Base-by-base conservation (phyloP, 2,797 vertebrate species). In the Pseudomugil tenellus region DNA sequence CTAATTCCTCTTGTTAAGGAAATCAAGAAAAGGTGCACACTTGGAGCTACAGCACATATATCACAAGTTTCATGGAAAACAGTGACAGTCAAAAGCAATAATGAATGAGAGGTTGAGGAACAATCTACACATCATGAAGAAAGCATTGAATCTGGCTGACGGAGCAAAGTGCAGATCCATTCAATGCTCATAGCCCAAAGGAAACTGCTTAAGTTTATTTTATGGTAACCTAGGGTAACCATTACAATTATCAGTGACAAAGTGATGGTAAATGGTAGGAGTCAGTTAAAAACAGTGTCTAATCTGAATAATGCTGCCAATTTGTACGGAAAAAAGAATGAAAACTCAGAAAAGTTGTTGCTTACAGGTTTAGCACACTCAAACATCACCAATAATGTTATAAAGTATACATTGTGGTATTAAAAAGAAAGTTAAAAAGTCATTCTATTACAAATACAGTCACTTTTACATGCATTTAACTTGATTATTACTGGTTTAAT, bases 81-180 rank as follows among this genome's bases (percentile, higher is more conserved):
- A 8, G 4, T 13, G 6, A n/a, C 1, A 2, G 0, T 8, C 39
- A 39, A 16, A 58, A 53, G 2, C 25, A 34, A 37, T 17, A 21
- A 23, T 43, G 17, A 11, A 13, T 61, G 34, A 28, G 17, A 29
- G 23, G 46, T 0, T n/a, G 54, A 26, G 52, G 19, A 34, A 4
- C 3, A 46, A 61, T 0, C 4, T 72, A 41, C 21, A 56, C 16
- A 62, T 72, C 3, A 51, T 23, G 23, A 62, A 65, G 23, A 70
- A 73, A 67, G 62, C 56, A 72, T 16, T n/a, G 63, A 60, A 56
- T 55, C 19, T 35, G 39, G 3, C 55, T 55, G 11, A 39, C 21
- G 21, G 28, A 6, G 28, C 41, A n/a, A n/a, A 28, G 23, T 29
- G 9, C 21, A 43, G 43, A 46, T 29, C 37, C 25, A 6, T 11